Evolutionary conservation across 2,113 vertebrate species (phyloP), one percentile per base, ranked within the genome.

Genomic region (Eulemur rufifrons): DNA sequence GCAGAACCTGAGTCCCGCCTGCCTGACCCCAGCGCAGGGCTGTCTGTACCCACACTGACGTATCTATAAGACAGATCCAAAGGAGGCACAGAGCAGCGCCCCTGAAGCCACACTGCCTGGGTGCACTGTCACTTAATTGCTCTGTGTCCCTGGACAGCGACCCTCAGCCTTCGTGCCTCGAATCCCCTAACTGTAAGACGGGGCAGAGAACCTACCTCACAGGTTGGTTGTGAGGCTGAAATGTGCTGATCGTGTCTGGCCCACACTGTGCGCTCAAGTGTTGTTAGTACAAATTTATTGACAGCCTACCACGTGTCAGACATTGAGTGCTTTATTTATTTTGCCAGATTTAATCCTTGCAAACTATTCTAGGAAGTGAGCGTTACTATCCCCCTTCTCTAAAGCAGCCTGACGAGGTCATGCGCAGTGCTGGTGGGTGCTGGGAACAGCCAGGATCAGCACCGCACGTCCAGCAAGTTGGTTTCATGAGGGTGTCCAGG

Each of bases 1-100:
- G n/a, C 3, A 3, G 37, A 54, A 18, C 10, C 12, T 18, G 76
- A 0, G 29, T 23, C 25, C 39, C 0, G 4, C 39, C 18, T 5
- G 47, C 45, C 25, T 5, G 13, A 47, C 1, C 17, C 25, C 56
- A n/a, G 13, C 1, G 8, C 54, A 2, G 32, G 29, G 27, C 1
- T n/a, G 29, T 4, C 37, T 14, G 32, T 1, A 17, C 5, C 8
- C 14, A 47, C 7, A 8, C 25, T 1, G 15, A 69, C 76, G 9
- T 0, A 5, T 37, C 32, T 45, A 6, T 0, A 6, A 2, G 23
- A 23, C 6, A 15, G 23, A 4, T 66, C 56, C 32, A 47, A 12
- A 45, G 7, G 63, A 78, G 11, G 39, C 2, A 2, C 2, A 5
- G 29, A 3, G 37, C 54, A 12, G 21, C 0, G 27, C 3, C 5